Percentiles rank a stretch among this genome's conserved stretches.
Conservation (phyloP, 2,888 invertebrate species). For the Cremastinae sp. region DNA sequence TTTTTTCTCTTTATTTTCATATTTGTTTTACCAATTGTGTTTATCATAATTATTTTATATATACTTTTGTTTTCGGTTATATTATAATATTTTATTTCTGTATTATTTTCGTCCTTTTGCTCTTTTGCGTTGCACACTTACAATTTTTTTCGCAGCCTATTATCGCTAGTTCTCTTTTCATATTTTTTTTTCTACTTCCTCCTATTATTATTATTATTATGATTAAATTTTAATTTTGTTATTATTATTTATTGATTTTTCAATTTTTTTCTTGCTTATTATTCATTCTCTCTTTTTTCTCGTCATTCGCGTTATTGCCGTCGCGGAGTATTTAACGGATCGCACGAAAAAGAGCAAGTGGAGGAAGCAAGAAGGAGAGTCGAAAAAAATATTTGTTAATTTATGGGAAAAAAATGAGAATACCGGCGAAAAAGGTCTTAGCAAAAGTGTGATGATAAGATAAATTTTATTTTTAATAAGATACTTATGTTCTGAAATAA, state of each 20-base stretch:
- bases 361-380: not conserved
- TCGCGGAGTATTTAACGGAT: constrained; percentile 73
- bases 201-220: constrained; percentile 48
- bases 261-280: constrained; percentile 48
- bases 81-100: constrained; percentile 62
- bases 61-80: constrained; percentile 4
- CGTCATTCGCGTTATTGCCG: constrained; percentile 59
- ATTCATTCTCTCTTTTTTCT: constrained; percentile 57
- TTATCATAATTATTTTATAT: too few species aligned
- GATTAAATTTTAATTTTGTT: constrained; percentile 40
- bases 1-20: constrained; percentile 58
- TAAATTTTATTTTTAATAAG: too few species aligned
- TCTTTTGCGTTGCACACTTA: constrained; percentile 66
- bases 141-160: constrained; percentile 61
- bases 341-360: not conserved
- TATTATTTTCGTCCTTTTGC: constrained; percentile 58
- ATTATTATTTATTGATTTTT: constrained; percentile 62
- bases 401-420: not conserved
- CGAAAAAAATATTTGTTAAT: not conserved
- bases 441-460: too few species aligned
- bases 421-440: too few species aligned
- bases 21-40: constrained; percentile 28
- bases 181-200: constrained; percentile 62
- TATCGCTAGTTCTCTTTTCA: constrained; percentile 57
- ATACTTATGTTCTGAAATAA: too few species aligned